Percentiles rank a stretch among this genome's conserved stretches.
Evolutionary conservation across 2,113 vertebrate genomes (phyloP).

Genomic region (Chaenocephalus aceratus): DNA sequence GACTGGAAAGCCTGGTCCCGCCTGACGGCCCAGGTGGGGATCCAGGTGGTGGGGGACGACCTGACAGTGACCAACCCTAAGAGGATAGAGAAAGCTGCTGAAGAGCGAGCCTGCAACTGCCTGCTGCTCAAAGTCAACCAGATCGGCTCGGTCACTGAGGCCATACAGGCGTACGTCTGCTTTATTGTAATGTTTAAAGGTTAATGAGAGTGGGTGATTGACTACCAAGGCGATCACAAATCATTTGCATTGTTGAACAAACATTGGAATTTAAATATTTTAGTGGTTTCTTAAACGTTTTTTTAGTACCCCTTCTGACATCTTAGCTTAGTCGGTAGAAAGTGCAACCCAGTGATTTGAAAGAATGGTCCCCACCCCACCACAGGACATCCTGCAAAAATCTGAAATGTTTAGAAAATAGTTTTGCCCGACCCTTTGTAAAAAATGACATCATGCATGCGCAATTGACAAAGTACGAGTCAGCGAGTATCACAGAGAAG

Average conservation of each 20-base stretch:
- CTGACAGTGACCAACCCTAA: conserved; percentile 95
- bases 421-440: too few relatives aligned
- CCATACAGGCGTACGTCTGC: conserved; percentile 92
- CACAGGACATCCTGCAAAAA: too few relatives aligned
- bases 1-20: conserved; percentile 96
- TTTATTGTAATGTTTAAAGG: not conserved
- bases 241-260: too few relatives aligned
- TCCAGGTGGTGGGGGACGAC: conserved; percentile 96
- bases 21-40: conserved; percentile 92
- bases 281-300: not conserved
- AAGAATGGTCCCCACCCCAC: too few relatives aligned
- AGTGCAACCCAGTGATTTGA: too few relatives aligned
- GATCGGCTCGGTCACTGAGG: conserved; percentile 94
- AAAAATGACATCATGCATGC: too few relatives aligned
- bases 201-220: not conserved
- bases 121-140: conserved; percentile 97
- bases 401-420: too few relatives aligned
- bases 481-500: too few relatives aligned
- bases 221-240: not conserved
- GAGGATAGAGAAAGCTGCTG: conserved; percentile 93
- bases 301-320: not conserved
- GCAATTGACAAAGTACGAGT: too few relatives aligned
- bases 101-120: conserved; percentile 96
- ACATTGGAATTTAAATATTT: too few relatives aligned
- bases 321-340: too few relatives aligned